Conservation (phyloP, 2,888 invertebrate species). For the Bellardia pandia region DNA sequence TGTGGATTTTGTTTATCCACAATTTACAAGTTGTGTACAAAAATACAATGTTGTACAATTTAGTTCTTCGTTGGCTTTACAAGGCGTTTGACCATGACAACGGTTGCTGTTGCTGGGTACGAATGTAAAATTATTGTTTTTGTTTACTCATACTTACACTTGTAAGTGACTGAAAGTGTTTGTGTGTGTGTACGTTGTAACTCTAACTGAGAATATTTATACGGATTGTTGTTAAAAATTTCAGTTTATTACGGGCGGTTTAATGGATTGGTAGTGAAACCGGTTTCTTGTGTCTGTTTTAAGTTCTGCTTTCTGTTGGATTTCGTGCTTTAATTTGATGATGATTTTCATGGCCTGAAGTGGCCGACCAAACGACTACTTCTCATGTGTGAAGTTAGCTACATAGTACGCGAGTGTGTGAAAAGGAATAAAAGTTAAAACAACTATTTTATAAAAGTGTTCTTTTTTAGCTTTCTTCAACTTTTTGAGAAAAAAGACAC, state of each 20-base stretch:
- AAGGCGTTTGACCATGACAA: conserved; percentile 53
- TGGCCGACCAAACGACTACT: conserved; percentile 40
- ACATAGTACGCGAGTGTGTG: conserved; percentile 24
- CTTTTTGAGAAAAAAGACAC: background rate
- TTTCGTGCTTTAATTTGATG: conserved; percentile 49
- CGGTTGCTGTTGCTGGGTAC: conserved; percentile 47
- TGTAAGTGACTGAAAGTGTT: conserved; percentile 14
- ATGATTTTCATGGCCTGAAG: conserved; percentile 32
- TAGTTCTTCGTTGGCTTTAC: conserved; percentile 70
- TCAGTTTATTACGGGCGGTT: conserved; percentile 78
- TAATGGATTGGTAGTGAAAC: conserved; percentile 76
- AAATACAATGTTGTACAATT: conserved; percentile 61
- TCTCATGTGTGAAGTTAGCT: conserved; percentile 43
- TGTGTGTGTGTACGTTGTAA: conserved; percentile 39
- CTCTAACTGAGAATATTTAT: conserved; percentile 28
- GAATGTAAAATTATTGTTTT: conserved; percentile 2
- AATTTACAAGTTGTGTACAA: conserved; percentile 58
- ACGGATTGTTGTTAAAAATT: conserved; percentile 54
- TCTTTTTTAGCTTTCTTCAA: background rate
- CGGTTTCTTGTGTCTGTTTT: conserved; percentile 72
- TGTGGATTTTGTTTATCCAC: conserved; percentile 50
- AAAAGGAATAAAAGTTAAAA: conserved; percentile 31
- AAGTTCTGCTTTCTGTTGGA: conserved; percentile 61
- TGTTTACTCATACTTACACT: conserved; percentile 14
- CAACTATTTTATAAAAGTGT: conserved; percentile 14